Evolutionary conservation across 2,888 invertebrate genomes (phyloP).

Genomic region (Chymomyza fuscimana): DNA sequence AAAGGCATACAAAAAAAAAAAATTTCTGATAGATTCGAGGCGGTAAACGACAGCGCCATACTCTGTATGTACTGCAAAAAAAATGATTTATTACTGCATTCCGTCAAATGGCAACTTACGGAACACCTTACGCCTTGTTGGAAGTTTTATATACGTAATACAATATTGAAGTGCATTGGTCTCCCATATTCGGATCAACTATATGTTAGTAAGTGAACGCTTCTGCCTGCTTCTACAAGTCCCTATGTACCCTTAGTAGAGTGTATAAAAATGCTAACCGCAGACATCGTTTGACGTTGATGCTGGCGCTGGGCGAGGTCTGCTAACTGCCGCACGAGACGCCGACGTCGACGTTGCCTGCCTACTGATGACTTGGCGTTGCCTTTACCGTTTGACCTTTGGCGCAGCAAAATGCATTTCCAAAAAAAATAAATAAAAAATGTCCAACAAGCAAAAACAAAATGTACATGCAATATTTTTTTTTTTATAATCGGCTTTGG

Average conservation of each 20-base stretch:
- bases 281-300: constrained; percentile 34
- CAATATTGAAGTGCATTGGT: too few relatives aligned
- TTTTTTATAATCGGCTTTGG: constrained; percentile 6
- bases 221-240: too few relatives aligned
- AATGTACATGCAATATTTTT: background rate
- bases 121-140: too few relatives aligned
- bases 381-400: constrained; percentile 60
- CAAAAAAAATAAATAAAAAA: background rate
- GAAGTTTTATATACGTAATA: too few relatives aligned
- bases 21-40: background rate
- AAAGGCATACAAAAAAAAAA: background rate
- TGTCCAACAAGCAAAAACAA: background rate
- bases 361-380: constrained; percentile 29
- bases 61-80: too few relatives aligned
- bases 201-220: too few relatives aligned
- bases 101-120: too few relatives aligned
- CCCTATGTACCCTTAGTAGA: constrained; percentile 4
- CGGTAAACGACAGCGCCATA: too few relatives aligned
- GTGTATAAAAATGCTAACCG: constrained; percentile 38
- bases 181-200: too few relatives aligned
- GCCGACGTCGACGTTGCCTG: constrained; percentile 41
- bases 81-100: too few relatives aligned
- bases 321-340: constrained; percentile 28
- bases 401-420: constrained; percentile 16
- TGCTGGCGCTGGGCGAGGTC: background rate